phyloP scores from a whole-genome alignment of 2,888 invertebrate species.

The Charanyca ferruginea region DNA sequence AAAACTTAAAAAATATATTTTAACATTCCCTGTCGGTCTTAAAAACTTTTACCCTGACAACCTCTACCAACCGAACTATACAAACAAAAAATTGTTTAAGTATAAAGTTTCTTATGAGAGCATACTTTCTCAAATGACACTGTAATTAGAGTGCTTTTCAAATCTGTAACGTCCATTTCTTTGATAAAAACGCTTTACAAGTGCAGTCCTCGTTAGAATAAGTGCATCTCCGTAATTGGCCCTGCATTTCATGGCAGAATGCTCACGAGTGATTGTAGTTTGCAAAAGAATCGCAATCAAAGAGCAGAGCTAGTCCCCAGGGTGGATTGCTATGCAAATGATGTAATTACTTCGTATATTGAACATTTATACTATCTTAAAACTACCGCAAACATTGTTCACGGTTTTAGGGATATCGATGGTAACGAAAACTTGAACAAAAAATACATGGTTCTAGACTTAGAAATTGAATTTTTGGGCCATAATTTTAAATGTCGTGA shows the following conservation, averaged over 20 bases:
- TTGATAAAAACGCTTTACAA: slow-evolving; percentile 38
- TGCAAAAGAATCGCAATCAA: slow-evolving; percentile 63
- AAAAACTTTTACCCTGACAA: no score
- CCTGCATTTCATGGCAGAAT: slow-evolving; percentile 59
- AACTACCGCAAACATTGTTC: slow-evolving; percentile 17
- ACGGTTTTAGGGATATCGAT: neutral
- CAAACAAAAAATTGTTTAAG: neutral
- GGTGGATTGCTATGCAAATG: slow-evolving; percentile 54
- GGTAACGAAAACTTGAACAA: no score
- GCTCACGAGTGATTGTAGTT: slow-evolving; percentile 58
- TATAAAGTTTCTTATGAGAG: neutral
- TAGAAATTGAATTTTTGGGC: no score
- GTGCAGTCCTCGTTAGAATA: slow-evolving; percentile 52
- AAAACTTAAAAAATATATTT: neutral
- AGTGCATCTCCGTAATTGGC: slow-evolving; percentile 64
- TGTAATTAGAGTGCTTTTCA: slow-evolving; percentile 47
- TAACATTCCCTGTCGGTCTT: neutral
- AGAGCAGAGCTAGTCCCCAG: slow-evolving; percentile 33
- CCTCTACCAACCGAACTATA: neutral
- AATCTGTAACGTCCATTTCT: slow-evolving; percentile 28
- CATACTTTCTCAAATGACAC: slow-evolving; percentile 10
- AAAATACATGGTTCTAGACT: no score
- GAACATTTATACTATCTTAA: slow-evolving; percentile 33
- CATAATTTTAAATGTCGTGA: no score
- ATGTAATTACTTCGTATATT: slow-evolving; percentile 50